These are phyloP conservation scores for Sander vitreus DNA, from an alignment of 2,113 vertebrate genomes.

Conservation along the genomic window DNA sequence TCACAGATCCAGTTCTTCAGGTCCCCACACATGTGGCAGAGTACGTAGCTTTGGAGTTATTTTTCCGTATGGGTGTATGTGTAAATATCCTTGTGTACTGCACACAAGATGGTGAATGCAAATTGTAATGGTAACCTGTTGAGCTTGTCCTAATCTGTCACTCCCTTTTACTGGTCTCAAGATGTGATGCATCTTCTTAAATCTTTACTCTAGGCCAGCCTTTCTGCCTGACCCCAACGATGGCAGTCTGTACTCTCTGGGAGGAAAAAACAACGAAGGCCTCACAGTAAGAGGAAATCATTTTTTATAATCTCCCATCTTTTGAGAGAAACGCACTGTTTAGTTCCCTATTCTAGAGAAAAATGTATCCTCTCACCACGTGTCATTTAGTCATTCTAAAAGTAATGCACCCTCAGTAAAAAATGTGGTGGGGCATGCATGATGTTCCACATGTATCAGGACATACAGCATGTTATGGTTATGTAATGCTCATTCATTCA, in stretches of 20 bases:
- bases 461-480: background rate
- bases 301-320: slow-evolving; percentile 1
- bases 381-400: background rate
- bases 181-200: background rate
- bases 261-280: slow-evolving; percentile 95
- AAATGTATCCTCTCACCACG: background rate
- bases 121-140: slow-evolving; percentile 42
- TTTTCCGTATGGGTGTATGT: background rate
- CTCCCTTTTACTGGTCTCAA: background rate
- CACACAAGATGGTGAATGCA: slow-evolving; percentile 25
- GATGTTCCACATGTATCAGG: background rate
- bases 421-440: background rate
- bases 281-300: slow-evolving; percentile 89
- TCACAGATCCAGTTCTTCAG: slow-evolving; percentile 97
- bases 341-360: slow-evolving; percentile 62
- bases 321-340: background rate
- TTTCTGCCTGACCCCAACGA: slow-evolving; percentile 98
- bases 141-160: slow-evolving; percentile 8
- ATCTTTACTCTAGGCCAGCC: slow-evolving; percentile 87
- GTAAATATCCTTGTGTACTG: background rate
- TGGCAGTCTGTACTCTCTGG: slow-evolving; percentile 95
- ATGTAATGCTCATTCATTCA: slow-evolving; percentile 5
- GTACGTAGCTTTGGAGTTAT: slow-evolving; percentile 85
- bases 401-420: background rate
- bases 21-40: slow-evolving; percentile 96